Evolutionary conservation across 2,888 invertebrate genomes (phyloP).

Genomic region (Liopterus haemorrhoidalis): DNA sequence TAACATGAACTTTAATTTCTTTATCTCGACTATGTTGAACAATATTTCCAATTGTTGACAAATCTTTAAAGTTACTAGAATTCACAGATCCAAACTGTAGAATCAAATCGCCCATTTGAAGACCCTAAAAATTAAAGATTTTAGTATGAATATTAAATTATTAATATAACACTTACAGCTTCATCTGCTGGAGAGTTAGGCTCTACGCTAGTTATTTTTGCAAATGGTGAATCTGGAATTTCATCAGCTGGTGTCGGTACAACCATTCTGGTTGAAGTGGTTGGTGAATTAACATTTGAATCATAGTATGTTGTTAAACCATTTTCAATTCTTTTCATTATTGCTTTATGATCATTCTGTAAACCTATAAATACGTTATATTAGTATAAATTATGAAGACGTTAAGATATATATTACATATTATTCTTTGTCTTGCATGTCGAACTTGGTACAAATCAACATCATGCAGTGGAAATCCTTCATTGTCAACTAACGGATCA

Average conservation of each 20-base stretch:
- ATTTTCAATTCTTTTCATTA: slow-evolving; percentile 80
- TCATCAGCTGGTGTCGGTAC: slow-evolving; percentile 31
- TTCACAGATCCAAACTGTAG: slow-evolving; percentile 74
- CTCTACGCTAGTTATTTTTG: slow-evolving; percentile 65
- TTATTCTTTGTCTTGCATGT: slow-evolving; percentile 79
- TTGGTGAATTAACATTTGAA: slow-evolving; percentile 25
- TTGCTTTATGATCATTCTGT: slow-evolving; percentile 78
- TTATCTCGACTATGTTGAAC: slow-evolving; percentile 58
- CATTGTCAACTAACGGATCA: slow-evolving; percentile 74
- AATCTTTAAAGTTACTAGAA: slow-evolving; percentile 59
- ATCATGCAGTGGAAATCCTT: slow-evolving; percentile 82
- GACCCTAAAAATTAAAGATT: slow-evolving; percentile 53
- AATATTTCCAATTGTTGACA: slow-evolving; percentile 63
- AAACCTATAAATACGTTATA: slow-evolving; percentile 53
- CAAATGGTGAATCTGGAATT: slow-evolving; percentile 52
- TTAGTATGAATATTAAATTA: slow-evolving; percentile 4
- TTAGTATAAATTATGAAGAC: slow-evolving; percentile 5
- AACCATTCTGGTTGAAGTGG: slow-evolving; percentile 30
- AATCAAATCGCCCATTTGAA: slow-evolving; percentile 63
- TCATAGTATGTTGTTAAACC: slow-evolving; percentile 55
- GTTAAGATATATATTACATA: slow-evolving; percentile 58
- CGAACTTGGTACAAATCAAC: slow-evolving; percentile 90
- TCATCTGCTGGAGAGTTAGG: slow-evolving; percentile 75
- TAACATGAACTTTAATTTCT: slow-evolving; percentile 49
- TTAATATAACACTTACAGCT: slow-evolving; percentile 54